These are phyloP conservation scores for Pseudorasbora parva DNA, from an alignment of 2,113 vertebrate species.

Conservation along the genomic window DNA sequence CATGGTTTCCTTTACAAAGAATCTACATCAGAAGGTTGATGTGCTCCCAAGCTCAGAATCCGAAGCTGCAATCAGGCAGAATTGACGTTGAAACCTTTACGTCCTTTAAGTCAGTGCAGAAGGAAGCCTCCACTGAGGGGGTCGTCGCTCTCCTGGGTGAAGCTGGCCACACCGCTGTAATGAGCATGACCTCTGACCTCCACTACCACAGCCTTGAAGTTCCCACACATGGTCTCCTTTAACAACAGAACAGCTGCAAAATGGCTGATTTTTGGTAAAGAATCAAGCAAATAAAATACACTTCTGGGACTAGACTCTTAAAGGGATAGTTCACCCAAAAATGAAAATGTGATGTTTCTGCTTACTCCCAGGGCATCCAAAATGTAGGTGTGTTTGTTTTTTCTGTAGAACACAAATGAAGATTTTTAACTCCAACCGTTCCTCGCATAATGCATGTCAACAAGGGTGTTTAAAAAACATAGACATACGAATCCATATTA, in stretches of 20 bases:
- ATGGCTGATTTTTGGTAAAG: not conserved
- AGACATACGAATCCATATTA: no score
- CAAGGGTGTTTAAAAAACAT: no score
- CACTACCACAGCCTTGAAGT: constrained; percentile 86
- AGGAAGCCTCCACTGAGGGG: constrained; percentile 84
- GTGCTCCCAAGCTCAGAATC: not conserved
- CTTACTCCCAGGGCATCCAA: no score
- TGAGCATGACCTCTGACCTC: constrained; percentile 90
- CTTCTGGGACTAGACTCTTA: not conserved
- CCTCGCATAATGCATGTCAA: no score
- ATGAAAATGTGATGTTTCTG: no score
- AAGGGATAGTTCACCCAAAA: no score
- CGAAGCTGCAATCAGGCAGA: not conserved
- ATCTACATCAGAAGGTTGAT: not conserved
- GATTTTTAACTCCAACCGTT: no score
- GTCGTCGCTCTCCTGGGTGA: constrained; percentile 85
- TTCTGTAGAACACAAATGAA: no score
- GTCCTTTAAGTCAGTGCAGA: constrained; percentile 74
- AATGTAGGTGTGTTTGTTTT: no score
- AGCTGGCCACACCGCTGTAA: constrained; percentile 85
- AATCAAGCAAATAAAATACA: not conserved
- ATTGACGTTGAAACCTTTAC: not conserved
- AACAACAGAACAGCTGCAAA: constrained; percentile 27
- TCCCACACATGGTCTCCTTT: constrained; percentile 85
- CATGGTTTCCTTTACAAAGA: not conserved